A percentile compares a stretch with the other conserved stretches of the same genome.
Evolutionary conservation across 2,113 vertebrate species (phyloP).

Genomic region (Apus apus): DNA sequence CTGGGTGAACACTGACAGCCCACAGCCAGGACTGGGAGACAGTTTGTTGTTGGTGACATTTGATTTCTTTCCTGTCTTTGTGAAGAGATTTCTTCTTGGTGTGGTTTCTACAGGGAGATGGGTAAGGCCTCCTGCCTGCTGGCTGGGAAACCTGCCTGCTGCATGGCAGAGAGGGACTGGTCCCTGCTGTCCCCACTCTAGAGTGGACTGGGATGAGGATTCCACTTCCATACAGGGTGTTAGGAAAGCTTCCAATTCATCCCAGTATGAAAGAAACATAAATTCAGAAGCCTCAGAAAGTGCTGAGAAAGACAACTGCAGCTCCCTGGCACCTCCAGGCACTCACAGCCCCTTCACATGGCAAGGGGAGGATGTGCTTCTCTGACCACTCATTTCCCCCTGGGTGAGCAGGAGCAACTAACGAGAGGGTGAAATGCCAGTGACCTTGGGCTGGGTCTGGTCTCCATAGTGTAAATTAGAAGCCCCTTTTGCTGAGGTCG

Average conservation of each 20-base stretch:
- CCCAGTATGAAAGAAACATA: background rate
- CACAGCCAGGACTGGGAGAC: background rate
- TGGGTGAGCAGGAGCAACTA: background rate
- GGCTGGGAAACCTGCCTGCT: background rate
- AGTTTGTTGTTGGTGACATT: background rate
- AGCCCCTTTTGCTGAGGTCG: background rate
- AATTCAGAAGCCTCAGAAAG: background rate
- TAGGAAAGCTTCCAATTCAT: background rate
- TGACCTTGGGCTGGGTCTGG: background rate
- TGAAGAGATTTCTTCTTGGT: background rate
- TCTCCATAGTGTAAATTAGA: background rate
- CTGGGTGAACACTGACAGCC: accelerated
- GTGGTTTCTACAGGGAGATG: background rate
- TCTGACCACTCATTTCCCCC: background rate
- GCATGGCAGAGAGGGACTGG: accelerated
- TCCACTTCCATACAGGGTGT: background rate
- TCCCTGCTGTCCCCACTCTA: background rate
- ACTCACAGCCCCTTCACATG: accelerated
- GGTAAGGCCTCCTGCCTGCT: background rate
- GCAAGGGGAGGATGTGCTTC: background rate
- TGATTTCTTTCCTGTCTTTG: background rate
- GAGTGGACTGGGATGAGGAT: background rate
- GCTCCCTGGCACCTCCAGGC: background rate
- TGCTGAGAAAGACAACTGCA: background rate
- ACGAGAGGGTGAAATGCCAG: background rate